Conservation (phyloP, 2,888 invertebrate species). For the Plebejus anna region DNA sequence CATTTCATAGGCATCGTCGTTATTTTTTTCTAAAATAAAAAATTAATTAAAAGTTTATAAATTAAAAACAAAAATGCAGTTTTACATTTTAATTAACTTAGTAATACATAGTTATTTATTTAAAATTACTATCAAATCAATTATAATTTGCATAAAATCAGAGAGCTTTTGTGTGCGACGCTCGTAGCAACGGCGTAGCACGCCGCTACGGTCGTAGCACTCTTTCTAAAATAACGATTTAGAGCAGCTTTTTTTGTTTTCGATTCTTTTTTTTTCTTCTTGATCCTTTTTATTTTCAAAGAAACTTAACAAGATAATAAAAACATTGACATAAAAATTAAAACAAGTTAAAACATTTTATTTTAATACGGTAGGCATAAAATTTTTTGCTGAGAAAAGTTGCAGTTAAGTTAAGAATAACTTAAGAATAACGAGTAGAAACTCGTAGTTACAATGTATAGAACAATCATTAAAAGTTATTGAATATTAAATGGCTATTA, state of each 20-base stretch:
- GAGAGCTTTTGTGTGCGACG: neutral
- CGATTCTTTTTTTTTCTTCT: neutral
- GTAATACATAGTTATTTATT: neutral
- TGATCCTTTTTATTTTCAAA: neutral
- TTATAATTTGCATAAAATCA: neutral
- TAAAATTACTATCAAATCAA: neutral
- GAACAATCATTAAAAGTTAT: neutral
- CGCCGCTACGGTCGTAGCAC: constrained; percentile 20
- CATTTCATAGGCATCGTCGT: neutral
- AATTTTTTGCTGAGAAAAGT: neutral
- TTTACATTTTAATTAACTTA: neutral
- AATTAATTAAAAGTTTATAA: neutral
- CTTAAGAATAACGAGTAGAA: neutral
- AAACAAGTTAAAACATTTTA: neutral
- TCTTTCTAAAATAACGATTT: neutral
- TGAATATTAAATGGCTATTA: neutral
- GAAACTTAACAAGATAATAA: neutral
- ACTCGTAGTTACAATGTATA: neutral
- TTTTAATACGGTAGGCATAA: neutral
- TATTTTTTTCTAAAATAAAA: neutral
- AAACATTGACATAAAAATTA: neutral
- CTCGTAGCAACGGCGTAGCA: constrained; percentile 9
- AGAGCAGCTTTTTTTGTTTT: neutral
- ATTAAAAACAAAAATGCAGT: neutral
- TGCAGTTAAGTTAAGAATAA: neutral